Evolutionary conservation across 1,140 invertebrate species (phyloP), one percentile per base, ranked within the genome.

Genomic region (Solen grandis): DNA sequence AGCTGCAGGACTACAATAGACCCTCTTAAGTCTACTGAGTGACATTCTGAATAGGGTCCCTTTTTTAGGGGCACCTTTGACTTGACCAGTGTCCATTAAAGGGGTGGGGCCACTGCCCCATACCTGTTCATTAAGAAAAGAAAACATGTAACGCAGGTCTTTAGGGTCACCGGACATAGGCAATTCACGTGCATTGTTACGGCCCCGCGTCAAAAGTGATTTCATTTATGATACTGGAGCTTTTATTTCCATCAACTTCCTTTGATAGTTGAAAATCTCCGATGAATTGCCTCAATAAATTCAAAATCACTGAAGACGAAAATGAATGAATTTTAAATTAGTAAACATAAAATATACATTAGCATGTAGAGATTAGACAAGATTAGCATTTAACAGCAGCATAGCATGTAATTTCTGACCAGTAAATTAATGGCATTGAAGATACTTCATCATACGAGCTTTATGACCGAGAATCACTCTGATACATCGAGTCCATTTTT

Each of bases 321-420:
- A 54, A 29, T 55, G 50, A 66, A 66, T 36, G 33, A 55, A 76
- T 22, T 66, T 65, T 63, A 76, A 76, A 55, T 50, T 54, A 66
- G 33, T 66, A 76, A 76, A 66, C 74, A 76, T 76, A 76, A 76
- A 76, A 76, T 76, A 76, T 76, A 76, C 74, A 76, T 55, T 66
- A 31, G 66, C 36, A 76, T 36, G 36, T 31, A 25, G 46, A 55
- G 33, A 55, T 66, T 66, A 36, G 60, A 33, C 60, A 76, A 66
- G 46, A 76, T 76, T 76, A 76, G 60, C 74, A 54, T 33, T 76
- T 66, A 76, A 66, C 57, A 52, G 74, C 41, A 66, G 36, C 19
- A 25, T 35, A 50, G n/a, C 74, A 55, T 76, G 59, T 76, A 76
- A 76, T 76, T 76, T 76, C 74, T 65, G 59, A 50, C 74, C 14